phyloP scores from a whole-genome alignment of 2,888 invertebrate species.

The Cephalotes varians region DNA sequence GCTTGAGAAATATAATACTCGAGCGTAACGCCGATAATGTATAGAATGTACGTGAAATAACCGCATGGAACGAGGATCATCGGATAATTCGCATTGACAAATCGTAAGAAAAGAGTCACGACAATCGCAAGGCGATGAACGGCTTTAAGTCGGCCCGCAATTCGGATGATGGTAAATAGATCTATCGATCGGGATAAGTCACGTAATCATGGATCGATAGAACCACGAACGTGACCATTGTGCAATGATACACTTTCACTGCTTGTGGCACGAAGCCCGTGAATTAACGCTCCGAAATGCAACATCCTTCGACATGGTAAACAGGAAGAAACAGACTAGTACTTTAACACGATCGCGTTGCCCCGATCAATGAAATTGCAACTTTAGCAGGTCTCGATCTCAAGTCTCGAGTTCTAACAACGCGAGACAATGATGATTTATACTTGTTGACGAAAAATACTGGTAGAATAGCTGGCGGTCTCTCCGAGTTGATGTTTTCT shows the following conservation, averaged over 20 bases:
- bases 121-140: slow-evolving; percentile 2
- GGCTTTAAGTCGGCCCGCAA: slow-evolving; percentile 46
- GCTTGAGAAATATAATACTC: not conserved
- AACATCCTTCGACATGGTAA: slow-evolving; percentile 44
- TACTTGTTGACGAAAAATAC: not conserved
- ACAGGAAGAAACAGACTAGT: slow-evolving; percentile 29
- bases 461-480: not conserved
- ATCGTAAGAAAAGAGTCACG: slow-evolving; percentile 27
- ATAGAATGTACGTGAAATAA: not conserved
- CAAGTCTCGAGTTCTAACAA: not conserved
- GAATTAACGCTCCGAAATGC: slow-evolving; percentile 54
- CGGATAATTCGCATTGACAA: slow-evolving; percentile 32
- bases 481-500: not conserved
- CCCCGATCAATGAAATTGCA: slow-evolving; percentile 42
- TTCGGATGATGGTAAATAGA: slow-evolving; percentile 60
- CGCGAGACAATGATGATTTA: not conserved
- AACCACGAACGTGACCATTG: slow-evolving; percentile 69
- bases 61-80: not conserved
- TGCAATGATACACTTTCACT: slow-evolving; percentile 75
- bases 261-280: slow-evolving; percentile 49
- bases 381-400: not conserved
- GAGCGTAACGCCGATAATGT: not conserved
- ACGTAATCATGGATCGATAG: slow-evolving; percentile 64
- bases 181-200: slow-evolving; percentile 64
- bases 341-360: slow-evolving; percentile 18